These are phyloP conservation scores for Smittia sp. DNA, from an alignment of 2,888 invertebrate genomes.

Conservation along the genomic window DNA sequence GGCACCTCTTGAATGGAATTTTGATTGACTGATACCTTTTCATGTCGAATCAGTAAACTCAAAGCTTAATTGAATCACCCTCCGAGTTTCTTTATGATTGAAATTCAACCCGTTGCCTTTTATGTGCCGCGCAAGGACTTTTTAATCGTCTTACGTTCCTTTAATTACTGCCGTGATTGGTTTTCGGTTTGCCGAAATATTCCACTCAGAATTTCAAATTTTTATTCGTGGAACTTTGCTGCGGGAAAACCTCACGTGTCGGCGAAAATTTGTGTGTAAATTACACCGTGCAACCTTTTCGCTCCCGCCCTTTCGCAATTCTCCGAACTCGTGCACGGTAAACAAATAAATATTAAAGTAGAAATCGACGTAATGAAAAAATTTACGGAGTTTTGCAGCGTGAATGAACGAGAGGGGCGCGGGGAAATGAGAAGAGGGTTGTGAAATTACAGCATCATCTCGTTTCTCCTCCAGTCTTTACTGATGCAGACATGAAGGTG, in stretches of 20 bases:
- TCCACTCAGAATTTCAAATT: neutral
- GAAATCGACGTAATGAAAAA: conserved; percentile 34
- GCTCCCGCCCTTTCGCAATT: neutral
- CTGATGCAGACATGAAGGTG: conserved; percentile 7
- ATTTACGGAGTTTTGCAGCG: conserved; percentile 25
- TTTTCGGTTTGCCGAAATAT: neutral
- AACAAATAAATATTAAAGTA: conserved; percentile 38
- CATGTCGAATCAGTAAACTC: neutral
- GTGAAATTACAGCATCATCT: conserved; percentile 15
- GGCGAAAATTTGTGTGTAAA: neutral
- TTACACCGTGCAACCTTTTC: neutral
- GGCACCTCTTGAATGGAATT: conserved; percentile 36
- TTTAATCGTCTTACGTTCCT: conserved; percentile 3
- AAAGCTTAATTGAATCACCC: conserved; percentile 14
- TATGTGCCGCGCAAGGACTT: neutral
- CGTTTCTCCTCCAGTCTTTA: neutral
- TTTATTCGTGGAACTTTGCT: neutral
- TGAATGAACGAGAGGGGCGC: neutral
- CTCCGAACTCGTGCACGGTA: conserved; percentile 16
- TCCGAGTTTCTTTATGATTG: neutral
- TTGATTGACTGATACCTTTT: conserved; percentile 36
- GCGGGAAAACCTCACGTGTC: conserved; percentile 1
- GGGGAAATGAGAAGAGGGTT: neutral
- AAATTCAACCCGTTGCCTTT: neutral
- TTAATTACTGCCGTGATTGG: neutral